Conservation (phyloP, 2,797 vertebrate genomes). For the Cyclopterus lumpus region DNA sequence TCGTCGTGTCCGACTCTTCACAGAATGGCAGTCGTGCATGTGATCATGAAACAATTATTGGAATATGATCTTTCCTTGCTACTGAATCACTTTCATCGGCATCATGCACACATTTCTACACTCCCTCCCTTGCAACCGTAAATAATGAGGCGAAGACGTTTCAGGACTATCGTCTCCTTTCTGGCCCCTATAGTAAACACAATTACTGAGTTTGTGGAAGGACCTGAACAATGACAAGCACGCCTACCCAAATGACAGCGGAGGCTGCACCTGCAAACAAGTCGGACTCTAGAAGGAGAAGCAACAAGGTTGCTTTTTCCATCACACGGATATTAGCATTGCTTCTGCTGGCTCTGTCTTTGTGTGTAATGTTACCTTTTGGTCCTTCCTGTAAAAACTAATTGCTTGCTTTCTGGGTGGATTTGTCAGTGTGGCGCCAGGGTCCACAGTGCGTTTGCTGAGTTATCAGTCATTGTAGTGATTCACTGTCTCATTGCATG, state of each 20-base stretch:
- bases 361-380: background rate
- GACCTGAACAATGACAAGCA: slow-evolving; percentile 10
- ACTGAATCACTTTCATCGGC: background rate
- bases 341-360: background rate
- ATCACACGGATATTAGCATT: background rate
- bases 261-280: slow-evolving; percentile 1
- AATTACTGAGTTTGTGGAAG: background rate
- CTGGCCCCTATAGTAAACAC: slow-evolving; percentile 6
- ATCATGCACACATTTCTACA: slow-evolving; percentile 36
- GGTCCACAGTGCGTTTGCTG: background rate
- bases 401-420: background rate
- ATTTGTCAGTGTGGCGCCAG: slow-evolving; percentile 3
- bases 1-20: background rate
- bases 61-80: slow-evolving; percentile 1
- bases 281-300: slow-evolving; percentile 1
- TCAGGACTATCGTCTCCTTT: slow-evolving; percentile 2
- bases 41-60: background rate
- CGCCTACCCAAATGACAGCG: slow-evolving; percentile 3
- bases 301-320: slow-evolving; percentile 18
- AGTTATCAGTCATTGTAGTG: background rate
- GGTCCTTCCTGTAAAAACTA: background rate
- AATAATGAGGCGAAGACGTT: slow-evolving; percentile 21
- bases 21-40: background rate
- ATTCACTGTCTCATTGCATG: background rate
- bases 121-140: slow-evolving; percentile 25